Base-by-base conservation (phyloP, 2,888 invertebrate species). In the Slavum lentiscoides region DNA sequence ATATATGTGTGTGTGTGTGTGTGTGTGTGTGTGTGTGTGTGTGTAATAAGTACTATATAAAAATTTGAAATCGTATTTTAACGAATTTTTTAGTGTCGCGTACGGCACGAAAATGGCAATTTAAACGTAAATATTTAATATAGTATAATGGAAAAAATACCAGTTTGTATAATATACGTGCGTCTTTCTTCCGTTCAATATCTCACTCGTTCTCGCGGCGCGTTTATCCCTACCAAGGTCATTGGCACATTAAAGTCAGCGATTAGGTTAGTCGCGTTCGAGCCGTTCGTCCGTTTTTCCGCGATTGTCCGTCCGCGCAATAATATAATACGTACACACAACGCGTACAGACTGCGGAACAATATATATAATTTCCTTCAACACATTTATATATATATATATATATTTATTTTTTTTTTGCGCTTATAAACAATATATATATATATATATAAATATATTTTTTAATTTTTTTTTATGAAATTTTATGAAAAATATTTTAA, bases 201-300 rank as follows among this genome's bases (percentile, higher is more conserved):
- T 64, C 74, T 55, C 37, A 17, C 53, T 74, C 30, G 53, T 53
- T 49, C 37, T 23, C 43, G 23, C 73, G 49, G n/a, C 61, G 13
- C 19, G 30, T 9, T 62, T 43, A 13, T 15, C 1, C 9, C 49
- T 62, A 64, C 64, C 74, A 74, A 74, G 74, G 74, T 74, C 74
- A 64, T 64, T 64, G 64, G 74, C 64, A 74, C 37, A 55, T 64
- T 55, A 15, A 37, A 21, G 64, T 62, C 64, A 30, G 30, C 74
- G 74, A 37, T 64, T 74, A 37, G 37, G 53, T 74, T 64, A 74
- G 74, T 74, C 17, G 74, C 53, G n/a, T 30, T 37, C n/a, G 64
- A n/a, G 53, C n/a, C 64, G 23, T 49, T 37, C 53, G 74, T 37
- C 64, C n/a, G 73, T 23, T 43, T 23, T 73, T 73, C 13, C 73